Base-by-base conservation (phyloP, 2,797 vertebrate genomes). In the Scomberomorus guttatus region DNA sequence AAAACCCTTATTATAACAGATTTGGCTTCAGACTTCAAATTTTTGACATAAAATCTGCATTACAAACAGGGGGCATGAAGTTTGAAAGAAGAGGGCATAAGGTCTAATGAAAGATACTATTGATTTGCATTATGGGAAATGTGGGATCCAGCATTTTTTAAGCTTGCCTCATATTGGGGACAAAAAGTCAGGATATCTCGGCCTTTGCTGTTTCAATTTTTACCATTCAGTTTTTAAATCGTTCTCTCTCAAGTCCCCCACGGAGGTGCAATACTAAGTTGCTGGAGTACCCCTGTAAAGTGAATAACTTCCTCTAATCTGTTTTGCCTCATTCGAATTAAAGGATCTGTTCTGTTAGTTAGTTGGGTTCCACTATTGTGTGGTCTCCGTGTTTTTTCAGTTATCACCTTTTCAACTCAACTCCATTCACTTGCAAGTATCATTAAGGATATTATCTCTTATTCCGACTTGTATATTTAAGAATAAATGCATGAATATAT, bases 341-440 rank as follows among this genome's bases (percentile, higher is more conserved):
- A 64, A 63, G 15, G 14, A 48, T 50, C 37, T 18, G 54, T 51
- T 12, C 32, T 52, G 37, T 56, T 29, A 29, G 52, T n/a, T 64
- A 56, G 32, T 32, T 3, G 4, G 39, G 9, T 17, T 32, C 10
- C 7, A 32, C 57, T 58, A n/a, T n/a, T 52, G 44, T 34, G 39
- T 15, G 20, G 14, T 27, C n/a, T 42, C 6, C 13, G 17, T 0
- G 6, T 70, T 64, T 29, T 24, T 63, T 2, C 29, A 32, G 39
- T 48, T 7, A 57, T 61, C n/a, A 56, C 15, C 17, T 50, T 55
- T 74, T 66, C 29, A 67, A 34, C 20, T 50, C 46, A 52, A 11
- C 32, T 50, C 0, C 4, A 25, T 51, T 63, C 18, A 71, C 75
- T 58, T 62, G 18, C 9, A 48, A 42, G 20, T 20, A 24, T 22